These are phyloP conservation scores for Cynopterus brachyotis DNA, from an alignment of 2,113 vertebrate genomes.

Conservation along the genomic window DNA sequence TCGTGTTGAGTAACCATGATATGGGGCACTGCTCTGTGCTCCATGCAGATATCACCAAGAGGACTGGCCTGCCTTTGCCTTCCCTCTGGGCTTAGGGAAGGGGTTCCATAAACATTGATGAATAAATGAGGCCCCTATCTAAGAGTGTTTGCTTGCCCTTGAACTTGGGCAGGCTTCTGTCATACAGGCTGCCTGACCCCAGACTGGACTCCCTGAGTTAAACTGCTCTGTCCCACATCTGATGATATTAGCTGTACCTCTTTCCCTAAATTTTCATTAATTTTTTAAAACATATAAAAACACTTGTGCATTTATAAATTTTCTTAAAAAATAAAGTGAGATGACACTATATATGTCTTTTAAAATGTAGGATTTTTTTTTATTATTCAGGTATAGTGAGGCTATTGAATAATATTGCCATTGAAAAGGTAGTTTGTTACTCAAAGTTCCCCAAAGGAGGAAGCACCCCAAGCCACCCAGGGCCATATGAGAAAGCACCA, in stretches of 20 bases:
- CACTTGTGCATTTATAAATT: neutral
- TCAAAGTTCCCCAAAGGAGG: neutral
- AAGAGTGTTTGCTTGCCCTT: neutral
- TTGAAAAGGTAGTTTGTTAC: neutral
- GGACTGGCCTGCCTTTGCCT: neutral
- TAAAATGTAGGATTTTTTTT: neutral
- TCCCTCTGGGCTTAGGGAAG: neutral
- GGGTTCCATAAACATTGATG: neutral
- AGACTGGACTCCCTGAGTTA: neutral
- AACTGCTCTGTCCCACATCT: neutral
- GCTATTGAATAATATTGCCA: neutral
- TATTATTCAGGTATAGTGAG: neutral
- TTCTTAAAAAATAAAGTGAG: neutral
- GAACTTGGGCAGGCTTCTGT: neutral
- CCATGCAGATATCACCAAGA: neutral
- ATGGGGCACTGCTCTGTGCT: neutral
- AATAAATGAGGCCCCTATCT: neutral
- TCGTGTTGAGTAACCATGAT: neutral
- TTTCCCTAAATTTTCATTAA: neutral
- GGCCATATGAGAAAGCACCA: neutral
- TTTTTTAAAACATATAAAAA: neutral
- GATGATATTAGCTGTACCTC: neutral
- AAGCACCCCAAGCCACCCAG: neutral
- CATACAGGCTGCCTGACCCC: neutral
- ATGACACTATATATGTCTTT: neutral